Percentiles rank a stretch among this genome's conserved stretches.
Evolutionary conservation across 2,113 vertebrate genomes (phyloP).

Genomic region (Spermophilus dauricus): DNA sequence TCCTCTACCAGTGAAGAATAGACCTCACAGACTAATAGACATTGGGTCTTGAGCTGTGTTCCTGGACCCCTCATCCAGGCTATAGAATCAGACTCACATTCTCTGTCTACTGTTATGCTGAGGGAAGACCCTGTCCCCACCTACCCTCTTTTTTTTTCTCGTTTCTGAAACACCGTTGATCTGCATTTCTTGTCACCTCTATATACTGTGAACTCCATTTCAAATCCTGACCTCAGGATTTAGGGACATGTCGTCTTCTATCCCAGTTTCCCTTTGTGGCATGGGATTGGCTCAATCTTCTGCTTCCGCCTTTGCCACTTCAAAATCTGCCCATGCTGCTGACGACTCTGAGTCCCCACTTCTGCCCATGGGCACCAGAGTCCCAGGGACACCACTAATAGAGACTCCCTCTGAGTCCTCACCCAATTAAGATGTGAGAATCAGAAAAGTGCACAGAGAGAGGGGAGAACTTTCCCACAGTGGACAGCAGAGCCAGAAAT

Average conservation of each 20-base stretch:
- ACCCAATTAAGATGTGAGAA: background rate
- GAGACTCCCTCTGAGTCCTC: accelerated
- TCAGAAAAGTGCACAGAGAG: background rate
- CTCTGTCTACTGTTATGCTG: background rate
- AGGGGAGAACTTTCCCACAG: background rate
- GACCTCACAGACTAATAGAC: background rate
- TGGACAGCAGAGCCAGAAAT: background rate
- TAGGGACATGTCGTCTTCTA: background rate
- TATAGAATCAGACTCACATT: background rate
- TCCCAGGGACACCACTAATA: background rate
- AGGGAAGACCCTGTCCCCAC: background rate
- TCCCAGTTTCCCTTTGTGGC: background rate
- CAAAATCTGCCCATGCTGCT: background rate
- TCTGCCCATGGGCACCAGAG: background rate
- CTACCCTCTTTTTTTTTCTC: background rate
- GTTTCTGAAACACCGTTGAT: background rate
- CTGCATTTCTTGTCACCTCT: background rate
- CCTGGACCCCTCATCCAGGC: background rate
- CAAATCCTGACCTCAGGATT: background rate
- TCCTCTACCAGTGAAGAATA: background rate
- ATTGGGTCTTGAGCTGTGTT: background rate
- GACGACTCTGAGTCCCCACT: background rate
- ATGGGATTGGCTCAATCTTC: background rate
- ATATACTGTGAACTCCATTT: background rate
- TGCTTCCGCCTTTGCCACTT: background rate